Evolutionary conservation across 2,888 invertebrate species (phyloP).

Genomic region (Catonia carolina): DNA sequence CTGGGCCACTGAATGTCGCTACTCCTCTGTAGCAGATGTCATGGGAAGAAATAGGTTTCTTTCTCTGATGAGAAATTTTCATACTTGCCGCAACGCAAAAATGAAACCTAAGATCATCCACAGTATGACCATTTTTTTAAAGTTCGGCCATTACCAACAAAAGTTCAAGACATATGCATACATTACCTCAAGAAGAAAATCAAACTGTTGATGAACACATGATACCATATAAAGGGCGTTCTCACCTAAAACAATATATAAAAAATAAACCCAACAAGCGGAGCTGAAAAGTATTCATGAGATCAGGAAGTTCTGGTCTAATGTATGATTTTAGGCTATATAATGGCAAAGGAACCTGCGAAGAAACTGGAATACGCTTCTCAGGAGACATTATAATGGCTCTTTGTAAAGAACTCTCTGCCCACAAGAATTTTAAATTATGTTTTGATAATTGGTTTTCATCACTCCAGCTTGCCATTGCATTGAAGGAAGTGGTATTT

Average conservation of each 20-base stretch:
- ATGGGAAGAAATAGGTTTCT: conserved; percentile 34
- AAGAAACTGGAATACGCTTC: conserved; percentile 24
- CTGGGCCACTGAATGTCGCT: conserved; percentile 32
- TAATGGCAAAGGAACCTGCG: conserved; percentile 31
- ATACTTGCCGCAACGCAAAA: conserved; percentile 18
- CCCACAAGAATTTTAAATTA: conserved; percentile 30
- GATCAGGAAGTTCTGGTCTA: conserved; percentile 27
- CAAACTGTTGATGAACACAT: too few relatives aligned
- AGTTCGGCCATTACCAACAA: conserved; percentile 29
- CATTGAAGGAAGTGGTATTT: conserved; percentile 3
- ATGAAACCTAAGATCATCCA: conserved; percentile 21
- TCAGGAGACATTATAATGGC: conserved; percentile 31
- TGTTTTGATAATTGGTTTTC: conserved; percentile 17
- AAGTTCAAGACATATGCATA: conserved; percentile 19
- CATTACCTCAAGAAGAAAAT: too few relatives aligned
- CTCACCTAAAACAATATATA: conserved; percentile 26
- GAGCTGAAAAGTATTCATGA: conserved; percentile 26
- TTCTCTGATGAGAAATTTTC: conserved; percentile 9
- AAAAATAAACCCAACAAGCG: conserved; percentile 27
- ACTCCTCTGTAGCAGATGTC: conserved; percentile 30
- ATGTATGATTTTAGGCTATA: conserved; percentile 36
- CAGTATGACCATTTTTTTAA: conserved; percentile 30
- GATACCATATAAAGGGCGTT: conserved; percentile 36
- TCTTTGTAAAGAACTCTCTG: conserved; percentile 10
- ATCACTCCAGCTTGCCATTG: neutral